Conservation (phyloP, 2,888 invertebrate species). For the Enchytraeus crypticus region DNA sequence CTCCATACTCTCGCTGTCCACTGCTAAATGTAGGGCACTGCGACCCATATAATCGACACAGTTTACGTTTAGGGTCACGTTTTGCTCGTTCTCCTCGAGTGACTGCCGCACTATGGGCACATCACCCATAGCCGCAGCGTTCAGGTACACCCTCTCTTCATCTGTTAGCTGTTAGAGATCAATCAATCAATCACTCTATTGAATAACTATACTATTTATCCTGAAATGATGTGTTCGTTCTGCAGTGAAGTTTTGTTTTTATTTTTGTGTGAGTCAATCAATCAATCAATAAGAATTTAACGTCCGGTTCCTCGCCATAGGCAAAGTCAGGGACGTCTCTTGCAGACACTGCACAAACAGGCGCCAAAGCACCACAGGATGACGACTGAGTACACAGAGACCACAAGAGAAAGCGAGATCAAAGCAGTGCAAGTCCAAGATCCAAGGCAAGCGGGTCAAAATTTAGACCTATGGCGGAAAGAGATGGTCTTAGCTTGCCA, state of each 20-base stretch:
- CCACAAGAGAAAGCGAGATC: too few relatives aligned
- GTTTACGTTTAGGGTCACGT: slow-evolving; percentile 30
- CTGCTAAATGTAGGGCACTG: slow-evolving; percentile 62
- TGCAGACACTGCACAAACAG: too few relatives aligned
- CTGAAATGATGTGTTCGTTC: neutral
- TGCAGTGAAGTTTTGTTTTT: neutral
- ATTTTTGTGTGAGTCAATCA: too few relatives aligned
- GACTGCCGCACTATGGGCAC: slow-evolving; percentile 45
- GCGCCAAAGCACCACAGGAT: too few relatives aligned
- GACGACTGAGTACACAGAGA: too few relatives aligned
- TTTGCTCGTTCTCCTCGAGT: slow-evolving; percentile 35
- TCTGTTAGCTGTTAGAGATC: slow-evolving; percentile 40
- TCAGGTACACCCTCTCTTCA: slow-evolving; percentile 48
- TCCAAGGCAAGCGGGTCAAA: too few relatives aligned
- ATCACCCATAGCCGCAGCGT: slow-evolving; percentile 47
- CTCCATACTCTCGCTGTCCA: slow-evolving; percentile 57
- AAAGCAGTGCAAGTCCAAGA: too few relatives aligned
- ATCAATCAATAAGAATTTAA: too few relatives aligned
- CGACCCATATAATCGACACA: slow-evolving; percentile 56
- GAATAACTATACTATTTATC: neutral
- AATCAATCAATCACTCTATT: neutral
- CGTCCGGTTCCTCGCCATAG: too few relatives aligned
- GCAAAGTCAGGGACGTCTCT: too few relatives aligned
- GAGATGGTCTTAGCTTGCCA: too few relatives aligned
- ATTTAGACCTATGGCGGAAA: too few relatives aligned